A percentile compares a stretch with the other conserved stretches of the same genome.
phyloP scores from a whole-genome alignment of 2,888 invertebrate genomes.

The Smittia aterrima region DNA sequence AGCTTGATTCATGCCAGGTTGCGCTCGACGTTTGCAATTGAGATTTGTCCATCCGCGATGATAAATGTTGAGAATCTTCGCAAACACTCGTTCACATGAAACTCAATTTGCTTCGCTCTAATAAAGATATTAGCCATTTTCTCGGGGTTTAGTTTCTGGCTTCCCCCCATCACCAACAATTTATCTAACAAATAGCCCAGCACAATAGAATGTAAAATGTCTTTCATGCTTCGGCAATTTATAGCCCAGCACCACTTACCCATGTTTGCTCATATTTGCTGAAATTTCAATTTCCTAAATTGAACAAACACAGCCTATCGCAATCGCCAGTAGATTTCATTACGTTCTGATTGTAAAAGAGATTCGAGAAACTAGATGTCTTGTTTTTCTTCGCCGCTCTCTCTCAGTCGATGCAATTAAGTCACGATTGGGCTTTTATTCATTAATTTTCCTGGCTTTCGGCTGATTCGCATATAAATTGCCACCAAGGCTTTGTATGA shows the following conservation, averaged over 20 bases:
- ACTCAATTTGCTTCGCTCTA: slow-evolving; percentile 14
- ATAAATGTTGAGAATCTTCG: too few relatives aligned
- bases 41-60: too few relatives aligned
- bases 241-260: neutral
- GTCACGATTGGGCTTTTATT: neutral
- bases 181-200: neutral
- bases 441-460: neutral
- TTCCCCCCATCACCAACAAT: neutral
- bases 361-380: neutral
- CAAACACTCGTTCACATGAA: neutral
- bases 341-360: neutral
- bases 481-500: neutral
- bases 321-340: neutral
- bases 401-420: neutral
- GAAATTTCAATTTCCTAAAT: neutral
- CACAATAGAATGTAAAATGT: neutral
- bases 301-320: neutral
- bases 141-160: neutral
- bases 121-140: neutral
- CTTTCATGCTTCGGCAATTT: slow-evolving; percentile 3
- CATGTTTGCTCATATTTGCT: slow-evolving; percentile 3
- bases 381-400: neutral
- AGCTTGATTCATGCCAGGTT: too few relatives aligned
- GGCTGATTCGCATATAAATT: neutral
- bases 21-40: too few relatives aligned